These are phyloP conservation scores for Euspilapteryx auroguttella DNA, from an alignment of 2,888 invertebrate species.

Conservation along the genomic window DNA sequence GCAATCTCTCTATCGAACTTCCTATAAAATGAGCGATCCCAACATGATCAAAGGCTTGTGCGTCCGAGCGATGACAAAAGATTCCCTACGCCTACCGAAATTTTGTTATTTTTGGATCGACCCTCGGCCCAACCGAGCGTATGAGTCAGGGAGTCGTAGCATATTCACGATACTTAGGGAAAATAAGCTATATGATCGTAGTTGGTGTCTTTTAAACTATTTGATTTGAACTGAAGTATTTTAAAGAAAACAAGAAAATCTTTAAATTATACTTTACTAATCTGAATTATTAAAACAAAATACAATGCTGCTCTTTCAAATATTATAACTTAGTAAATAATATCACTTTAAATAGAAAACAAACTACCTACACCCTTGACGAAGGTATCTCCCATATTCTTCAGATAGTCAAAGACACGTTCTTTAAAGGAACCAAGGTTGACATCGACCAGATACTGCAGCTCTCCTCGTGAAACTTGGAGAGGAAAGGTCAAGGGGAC, in stretches of 20 bases:
- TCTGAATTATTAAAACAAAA: no score
- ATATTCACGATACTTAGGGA: no score
- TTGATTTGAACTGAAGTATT: neutral
- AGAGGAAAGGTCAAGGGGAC: conserved; percentile 16
- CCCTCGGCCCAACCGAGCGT: conserved; percentile 12
- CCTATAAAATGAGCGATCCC: conserved; percentile 32
- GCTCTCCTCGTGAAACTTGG: conserved; percentile 15
- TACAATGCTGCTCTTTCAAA: neutral
- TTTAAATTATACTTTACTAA: no score
- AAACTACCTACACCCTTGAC: conserved; percentile 14
- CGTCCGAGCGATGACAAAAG: conserved; percentile 25
- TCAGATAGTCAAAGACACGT: conserved; percentile 13
- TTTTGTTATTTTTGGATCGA: conserved; percentile 23
- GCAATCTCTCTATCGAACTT: no score
- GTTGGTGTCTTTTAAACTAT: no score
- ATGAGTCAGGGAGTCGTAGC: no score
- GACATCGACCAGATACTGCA: conserved; percentile 18
- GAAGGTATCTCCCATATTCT: conserved; percentile 15
- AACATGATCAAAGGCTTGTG: conserved; percentile 43
- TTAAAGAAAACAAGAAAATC: neutral
- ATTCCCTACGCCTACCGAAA: conserved; percentile 23
- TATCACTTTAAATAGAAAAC: conserved; percentile 16
- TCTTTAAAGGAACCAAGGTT: conserved; percentile 17
- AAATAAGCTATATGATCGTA: no score
- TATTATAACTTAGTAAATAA: no score